Percentiles rank a stretch among this genome's conserved stretches.
phyloP scores from a whole-genome alignment of 2,113 vertebrate genomes.

The Hucho hucho region DNA sequence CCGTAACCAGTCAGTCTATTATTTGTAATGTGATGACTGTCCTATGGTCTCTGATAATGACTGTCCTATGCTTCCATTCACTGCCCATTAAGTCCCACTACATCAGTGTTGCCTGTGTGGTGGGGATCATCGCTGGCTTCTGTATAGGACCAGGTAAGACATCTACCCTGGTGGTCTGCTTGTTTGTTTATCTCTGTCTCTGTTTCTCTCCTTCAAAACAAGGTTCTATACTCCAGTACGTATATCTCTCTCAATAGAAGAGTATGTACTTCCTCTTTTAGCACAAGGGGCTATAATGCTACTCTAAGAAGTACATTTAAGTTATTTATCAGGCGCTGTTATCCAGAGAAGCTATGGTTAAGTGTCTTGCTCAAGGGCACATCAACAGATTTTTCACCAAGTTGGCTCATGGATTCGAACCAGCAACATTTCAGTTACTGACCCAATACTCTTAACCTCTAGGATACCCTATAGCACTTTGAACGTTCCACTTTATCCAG shows the following conservation, averaged over 20 bases:
- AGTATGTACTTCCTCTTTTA: neutral
- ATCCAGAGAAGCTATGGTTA: neutral
- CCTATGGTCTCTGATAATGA: neutral
- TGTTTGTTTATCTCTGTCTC: no score
- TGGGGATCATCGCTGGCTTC: slow-evolving; percentile 88
- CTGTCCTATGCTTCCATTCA: neutral
- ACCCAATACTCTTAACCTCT: no score
- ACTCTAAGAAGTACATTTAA: neutral
- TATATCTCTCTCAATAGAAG: no score
- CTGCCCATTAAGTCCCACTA: slow-evolving; percentile 66
- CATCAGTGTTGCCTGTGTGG: slow-evolving; percentile 78
- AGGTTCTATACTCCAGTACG: no score
- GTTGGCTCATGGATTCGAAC: no score
- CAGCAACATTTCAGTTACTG: no score
- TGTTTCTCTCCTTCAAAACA: no score
- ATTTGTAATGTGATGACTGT: neutral
- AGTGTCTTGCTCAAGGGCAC: no score
- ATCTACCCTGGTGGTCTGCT: no score
- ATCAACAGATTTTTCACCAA: no score
- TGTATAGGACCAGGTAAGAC: slow-evolving; percentile 87
- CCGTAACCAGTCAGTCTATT: neutral
- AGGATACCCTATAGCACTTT: neutral
- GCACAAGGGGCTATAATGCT: no score
- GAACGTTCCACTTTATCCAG: neutral
- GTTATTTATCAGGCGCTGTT: neutral